These are phyloP conservation scores for Gallinago solitaria DNA, from an alignment of 2,797 vertebrate genomes.

Conservation along the genomic window DNA sequence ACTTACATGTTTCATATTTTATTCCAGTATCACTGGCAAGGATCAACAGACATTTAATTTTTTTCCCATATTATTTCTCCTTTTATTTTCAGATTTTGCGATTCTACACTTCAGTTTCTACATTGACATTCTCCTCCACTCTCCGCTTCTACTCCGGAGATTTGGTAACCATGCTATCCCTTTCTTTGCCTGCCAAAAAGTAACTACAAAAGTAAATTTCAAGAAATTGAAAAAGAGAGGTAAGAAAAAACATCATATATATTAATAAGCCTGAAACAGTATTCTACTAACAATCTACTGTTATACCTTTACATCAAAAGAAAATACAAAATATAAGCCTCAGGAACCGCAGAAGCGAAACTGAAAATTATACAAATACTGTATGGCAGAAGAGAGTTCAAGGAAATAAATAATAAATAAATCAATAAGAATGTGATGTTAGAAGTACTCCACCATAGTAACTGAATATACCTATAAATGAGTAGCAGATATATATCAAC, in stretches of 20 bases:
- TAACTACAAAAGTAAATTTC: constrained; percentile 44
- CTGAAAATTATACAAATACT: constrained; percentile 32
- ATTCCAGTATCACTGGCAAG: neutral
- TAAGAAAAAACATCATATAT: constrained; percentile 47
- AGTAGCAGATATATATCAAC: neutral
- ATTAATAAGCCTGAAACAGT: constrained; percentile 51
- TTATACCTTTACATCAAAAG: constrained; percentile 52
- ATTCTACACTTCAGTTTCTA: neutral
- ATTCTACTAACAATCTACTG: constrained; percentile 24
- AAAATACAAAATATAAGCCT: neutral
- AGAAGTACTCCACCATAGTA: neutral
- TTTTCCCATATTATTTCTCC: neutral
- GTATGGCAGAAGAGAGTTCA: neutral
- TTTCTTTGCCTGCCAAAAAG: constrained; percentile 18
- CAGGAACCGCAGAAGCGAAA: constrained; percentile 7
- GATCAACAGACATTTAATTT: neutral
- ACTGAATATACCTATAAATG: neutral
- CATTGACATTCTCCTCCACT: neutral
- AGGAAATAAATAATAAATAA: neutral
- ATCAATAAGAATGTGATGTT: neutral
- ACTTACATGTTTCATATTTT: neutral
- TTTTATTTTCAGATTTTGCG: neutral
- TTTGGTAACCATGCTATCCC: neutral
- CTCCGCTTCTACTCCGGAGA: neutral
- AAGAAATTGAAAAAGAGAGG: neutral